Percentiles rank a stretch among this genome's conserved stretches.
These are phyloP conservation scores for Carassius auratus DNA, from an alignment of 2,113 vertebrate genomes.

Conservation along the genomic window DNA sequence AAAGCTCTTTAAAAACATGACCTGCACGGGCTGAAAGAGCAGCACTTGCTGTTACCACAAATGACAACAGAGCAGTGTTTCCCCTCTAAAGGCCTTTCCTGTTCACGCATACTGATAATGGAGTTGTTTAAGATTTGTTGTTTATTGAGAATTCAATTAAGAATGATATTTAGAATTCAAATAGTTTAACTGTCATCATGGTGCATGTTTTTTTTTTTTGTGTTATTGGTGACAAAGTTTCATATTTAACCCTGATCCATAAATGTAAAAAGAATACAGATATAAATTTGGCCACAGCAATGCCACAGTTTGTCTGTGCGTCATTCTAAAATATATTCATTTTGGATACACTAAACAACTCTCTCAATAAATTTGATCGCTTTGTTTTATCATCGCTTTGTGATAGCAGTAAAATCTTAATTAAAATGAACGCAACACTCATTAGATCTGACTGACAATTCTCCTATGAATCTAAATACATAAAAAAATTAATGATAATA, in stretches of 20 bases:
- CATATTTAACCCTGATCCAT: not conserved
- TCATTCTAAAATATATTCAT: not conserved
- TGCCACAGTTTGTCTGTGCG: not conserved
- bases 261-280: too few species aligned
- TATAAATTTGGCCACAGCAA: not conserved
- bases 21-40: not conserved
- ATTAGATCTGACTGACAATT: not conserved
- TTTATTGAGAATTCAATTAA: too few species aligned
- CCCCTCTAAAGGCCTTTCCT: not conserved
- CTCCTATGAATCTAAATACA: not conserved
- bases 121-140: not conserved
- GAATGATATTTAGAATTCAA: not conserved
- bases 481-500: not conserved
- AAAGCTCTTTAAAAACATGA: constrained; percentile 31
- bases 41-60: constrained; percentile 14
- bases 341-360: not conserved
- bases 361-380: not conserved
- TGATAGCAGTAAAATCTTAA: not conserved
- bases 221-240: not conserved
- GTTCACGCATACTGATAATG: not conserved
- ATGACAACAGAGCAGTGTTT: constrained; percentile 61
- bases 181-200: not conserved
- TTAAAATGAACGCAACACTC: not conserved
- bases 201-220: too few species aligned
- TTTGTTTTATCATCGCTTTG: not conserved